Percentiles rank a stretch among this genome's conserved stretches.
Conservation (phyloP, 2,888 invertebrate genomes). For the Trachelus stipa region DNA sequence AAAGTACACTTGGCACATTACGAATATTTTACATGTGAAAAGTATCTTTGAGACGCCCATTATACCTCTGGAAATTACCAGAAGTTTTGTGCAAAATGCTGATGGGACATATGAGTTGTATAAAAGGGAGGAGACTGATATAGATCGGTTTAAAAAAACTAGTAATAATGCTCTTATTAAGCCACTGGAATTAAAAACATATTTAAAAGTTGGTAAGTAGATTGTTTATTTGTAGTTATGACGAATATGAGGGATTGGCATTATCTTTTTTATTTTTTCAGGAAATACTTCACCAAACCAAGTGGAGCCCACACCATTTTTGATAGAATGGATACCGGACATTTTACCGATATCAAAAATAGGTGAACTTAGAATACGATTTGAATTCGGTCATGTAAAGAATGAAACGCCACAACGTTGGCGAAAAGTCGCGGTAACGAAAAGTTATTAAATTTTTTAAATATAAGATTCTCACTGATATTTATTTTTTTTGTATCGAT, state of each 20-base stretch:
- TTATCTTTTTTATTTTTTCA: conserved; percentile 48
- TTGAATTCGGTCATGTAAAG: conserved; percentile 77
- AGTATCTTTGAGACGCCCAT: conserved; percentile 79
- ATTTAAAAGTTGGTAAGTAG: conserved; percentile 73
- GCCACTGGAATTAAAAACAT: conserved; percentile 74
- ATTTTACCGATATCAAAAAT: conserved; percentile 76
- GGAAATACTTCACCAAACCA: conserved; percentile 70
- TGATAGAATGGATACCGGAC: conserved; percentile 83
- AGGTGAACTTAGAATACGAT: conserved; percentile 79
- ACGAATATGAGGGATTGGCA: conserved; percentile 25
- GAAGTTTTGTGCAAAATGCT: conserved; percentile 73
- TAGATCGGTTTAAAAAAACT: conserved; percentile 60
- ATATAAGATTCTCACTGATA: neutral
- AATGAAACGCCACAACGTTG: conserved; percentile 65
- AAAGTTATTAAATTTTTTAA: conserved; percentile 41
- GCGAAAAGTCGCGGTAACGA: conserved; percentile 49
- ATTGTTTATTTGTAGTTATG: conserved; percentile 40
- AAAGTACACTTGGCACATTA: conserved; percentile 80
- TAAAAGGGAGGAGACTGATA: conserved; percentile 63
- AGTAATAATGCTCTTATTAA: conserved; percentile 67
- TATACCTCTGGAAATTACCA: conserved; percentile 73
- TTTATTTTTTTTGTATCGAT: neutral
- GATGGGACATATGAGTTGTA: conserved; percentile 72
- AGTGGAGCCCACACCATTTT: conserved; percentile 74
- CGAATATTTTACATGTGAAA: conserved; percentile 77